Percentiles rank a stretch among this genome's conserved stretches.
These are phyloP conservation scores for Andrena minutula DNA, from an alignment of 2,888 invertebrate species.

Conservation along the genomic window DNA sequence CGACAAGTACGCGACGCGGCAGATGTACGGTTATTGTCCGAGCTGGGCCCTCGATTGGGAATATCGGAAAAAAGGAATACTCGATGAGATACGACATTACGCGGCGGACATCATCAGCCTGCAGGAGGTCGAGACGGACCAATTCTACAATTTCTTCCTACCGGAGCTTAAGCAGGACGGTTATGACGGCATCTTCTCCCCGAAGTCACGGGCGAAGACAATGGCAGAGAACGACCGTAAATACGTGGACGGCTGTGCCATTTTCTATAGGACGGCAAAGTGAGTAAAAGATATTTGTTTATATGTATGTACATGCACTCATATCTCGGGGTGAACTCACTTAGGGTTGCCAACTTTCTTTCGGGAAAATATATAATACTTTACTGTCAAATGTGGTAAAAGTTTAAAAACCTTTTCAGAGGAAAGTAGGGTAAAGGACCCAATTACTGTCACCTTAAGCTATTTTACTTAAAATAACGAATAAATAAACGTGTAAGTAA, in stretches of 20 bases:
- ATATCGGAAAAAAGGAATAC: conserved; percentile 98
- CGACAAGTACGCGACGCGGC: conserved; percentile 99
- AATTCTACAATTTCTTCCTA: conserved; percentile 98
- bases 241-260: conserved; percentile 99
- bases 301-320: not conserved
- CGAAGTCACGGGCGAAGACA: conserved; percentile 99
- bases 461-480: no score
- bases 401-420: no score
- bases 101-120: conserved; percentile 98
- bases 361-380: no score
- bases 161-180: conserved; percentile 97
- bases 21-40: conserved; percentile 99
- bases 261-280: conserved; percentile 98
- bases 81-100: conserved; percentile 98
- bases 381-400: no score
- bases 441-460: no score
- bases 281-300: conserved; percentile 85
- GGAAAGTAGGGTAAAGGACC: no score
- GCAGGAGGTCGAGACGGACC: conserved; percentile 99
- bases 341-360: no score
- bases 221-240: conserved; percentile 99
- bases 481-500: no score
- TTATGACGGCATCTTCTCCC: conserved; percentile 98
- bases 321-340: no score
- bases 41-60: conserved; percentile 99